Base-by-base conservation (phyloP, 2,888 invertebrate species). In the Ectobius pallidus region DNA sequence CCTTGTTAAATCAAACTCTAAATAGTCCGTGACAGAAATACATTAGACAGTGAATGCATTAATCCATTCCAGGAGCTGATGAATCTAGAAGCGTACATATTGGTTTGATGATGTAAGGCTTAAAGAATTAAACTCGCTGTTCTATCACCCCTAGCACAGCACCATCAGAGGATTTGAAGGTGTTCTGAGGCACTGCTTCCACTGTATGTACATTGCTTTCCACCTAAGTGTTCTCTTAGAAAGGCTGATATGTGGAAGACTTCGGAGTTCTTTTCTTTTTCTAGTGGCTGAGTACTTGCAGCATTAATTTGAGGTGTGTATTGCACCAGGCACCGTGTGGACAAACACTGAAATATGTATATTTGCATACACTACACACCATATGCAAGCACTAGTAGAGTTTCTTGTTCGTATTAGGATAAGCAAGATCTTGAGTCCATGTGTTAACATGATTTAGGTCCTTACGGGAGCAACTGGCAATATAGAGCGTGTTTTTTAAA, bases 151-250 rank as follows among this genome's bases (percentile, higher is more conserved):
- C 30, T 32, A 30, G 58, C 58, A 58, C 55, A 55, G 27, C 27
- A 2, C 14, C 14, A 22, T 1, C 32, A 30, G 58, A 30, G 58
- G 58, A 58, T 30, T 30, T 14, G 27, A 27, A 58, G 46, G n/a
- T 46, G 46, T 46, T 46, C n/a, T 46, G 4, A 58, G 27, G 30
- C 58, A 58, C 32, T 58, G 58, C 58, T 58, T 58, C 2, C 58
- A 55, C 55, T 55, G 55, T 55, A 55, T 55, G 55, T 55, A 55
- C n/a, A 55, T 27, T 27, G 55, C 55, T 27, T 55, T 25, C 55
- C 58, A 52, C 52, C 25, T 20, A 6, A 9, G 20, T 20, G 20
- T 25, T 25, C 25, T 16, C 39, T 39, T 25, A 52, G 52, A 52
- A 25, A n/a, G n/a, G 11, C 7, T 52, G 52, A 22, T 52, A 25